These are phyloP conservation scores for Carollia perspicillata DNA, from an alignment of 2,113 vertebrate genomes.

Conservation along the genomic window DNA sequence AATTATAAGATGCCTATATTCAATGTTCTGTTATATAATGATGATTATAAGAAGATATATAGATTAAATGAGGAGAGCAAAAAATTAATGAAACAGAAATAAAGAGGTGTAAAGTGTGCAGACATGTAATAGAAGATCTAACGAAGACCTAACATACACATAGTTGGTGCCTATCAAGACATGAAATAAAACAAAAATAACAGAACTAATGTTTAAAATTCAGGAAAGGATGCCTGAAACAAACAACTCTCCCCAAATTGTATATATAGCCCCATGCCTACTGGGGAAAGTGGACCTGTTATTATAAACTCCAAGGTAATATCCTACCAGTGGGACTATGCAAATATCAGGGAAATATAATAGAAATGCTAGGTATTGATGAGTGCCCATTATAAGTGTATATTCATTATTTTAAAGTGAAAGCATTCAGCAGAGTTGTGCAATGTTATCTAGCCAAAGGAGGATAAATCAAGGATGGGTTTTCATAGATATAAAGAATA, in stretches of 20 bases:
- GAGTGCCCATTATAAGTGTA: neutral
- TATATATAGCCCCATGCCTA: neutral
- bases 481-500: neutral
- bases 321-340: neutral
- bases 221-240: neutral
- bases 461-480: neutral
- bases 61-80: neutral
- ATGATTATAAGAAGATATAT: neutral
- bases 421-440: neutral
- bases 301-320: neutral
- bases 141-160: neutral
- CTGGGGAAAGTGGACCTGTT: neutral
- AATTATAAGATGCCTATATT: neutral
- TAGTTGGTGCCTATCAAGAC: neutral
- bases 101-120: neutral
- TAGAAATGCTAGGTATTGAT: neutral
- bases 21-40: neutral
- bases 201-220: neutral
- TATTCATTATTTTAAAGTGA: neutral
- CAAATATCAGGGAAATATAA: neutral
- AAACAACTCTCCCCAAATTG: neutral
- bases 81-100: neutral
- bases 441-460: neutral
- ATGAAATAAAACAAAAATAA: neutral
- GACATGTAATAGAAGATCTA: neutral